Conservation (phyloP, 1,140 invertebrate genomes). For the Lepidurus arcticus region DNA sequence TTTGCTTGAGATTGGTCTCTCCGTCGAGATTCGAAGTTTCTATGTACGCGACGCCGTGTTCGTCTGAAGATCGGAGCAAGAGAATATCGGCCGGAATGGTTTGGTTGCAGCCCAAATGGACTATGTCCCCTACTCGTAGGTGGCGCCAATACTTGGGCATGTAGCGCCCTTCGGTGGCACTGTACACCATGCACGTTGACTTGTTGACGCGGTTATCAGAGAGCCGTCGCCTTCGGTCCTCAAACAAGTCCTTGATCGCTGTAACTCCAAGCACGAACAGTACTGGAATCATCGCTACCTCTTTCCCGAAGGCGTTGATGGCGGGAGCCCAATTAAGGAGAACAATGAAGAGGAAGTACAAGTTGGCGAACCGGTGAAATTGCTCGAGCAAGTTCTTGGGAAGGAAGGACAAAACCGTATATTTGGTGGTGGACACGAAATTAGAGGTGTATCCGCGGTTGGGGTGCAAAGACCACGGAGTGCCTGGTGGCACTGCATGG, state of each 20-base stretch:
- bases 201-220: slow-evolving; percentile 93
- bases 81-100: slow-evolving; percentile 93
- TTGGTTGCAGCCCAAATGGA: slow-evolving; percentile 94
- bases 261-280: slow-evolving; percentile 94
- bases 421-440: slow-evolving; percentile 88
- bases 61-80: slow-evolving; percentile 80
- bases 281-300: slow-evolving; percentile 90
- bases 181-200: slow-evolving; percentile 81
- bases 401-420: slow-evolving; percentile 86
- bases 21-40: slow-evolving; percentile 97
- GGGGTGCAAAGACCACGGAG: slow-evolving; percentile 58
- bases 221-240: slow-evolving; percentile 80
- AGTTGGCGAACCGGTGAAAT: slow-evolving; percentile 93
- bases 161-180: slow-evolving; percentile 76
- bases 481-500: slow-evolving; percentile 70
- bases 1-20: slow-evolving; percentile 97
- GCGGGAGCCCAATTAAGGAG: slow-evolving; percentile 89
- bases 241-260: slow-evolving; percentile 92
- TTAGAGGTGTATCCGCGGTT: slow-evolving; percentile 74
- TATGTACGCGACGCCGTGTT: slow-evolving; percentile 91
- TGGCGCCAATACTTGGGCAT: slow-evolving; percentile 83
- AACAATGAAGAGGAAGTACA: slow-evolving; percentile 97
- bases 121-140: slow-evolving; percentile 85
- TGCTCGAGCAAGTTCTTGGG: slow-evolving; percentile 97
- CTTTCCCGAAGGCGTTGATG: slow-evolving; percentile 92